These are phyloP conservation scores for pig (Sus scrofa) DNA, from an alignment of 2,113 vertebrate species.

Conservation along the genomic window DNA sequence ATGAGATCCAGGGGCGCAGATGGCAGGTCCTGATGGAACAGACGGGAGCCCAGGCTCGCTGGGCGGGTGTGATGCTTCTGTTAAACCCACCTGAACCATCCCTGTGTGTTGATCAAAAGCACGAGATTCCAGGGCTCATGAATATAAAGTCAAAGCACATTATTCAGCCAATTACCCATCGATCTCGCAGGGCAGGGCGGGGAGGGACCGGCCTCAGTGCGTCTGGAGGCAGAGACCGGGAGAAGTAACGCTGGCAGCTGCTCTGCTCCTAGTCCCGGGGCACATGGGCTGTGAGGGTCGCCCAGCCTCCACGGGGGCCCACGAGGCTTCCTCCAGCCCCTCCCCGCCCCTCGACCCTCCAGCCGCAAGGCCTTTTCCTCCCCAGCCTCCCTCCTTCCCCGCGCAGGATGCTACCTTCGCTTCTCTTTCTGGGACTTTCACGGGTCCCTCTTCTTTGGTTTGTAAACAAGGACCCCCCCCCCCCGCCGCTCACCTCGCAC, in stretches of 20 bases:
- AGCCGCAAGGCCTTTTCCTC: fast-evolving
- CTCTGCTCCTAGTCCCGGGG: fast-evolving
- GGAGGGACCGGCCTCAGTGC: fast-evolving
- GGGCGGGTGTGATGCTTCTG: fast-evolving
- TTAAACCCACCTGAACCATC: background rate
- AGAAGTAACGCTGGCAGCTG: fast-evolving
- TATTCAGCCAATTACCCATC: fast-evolving
- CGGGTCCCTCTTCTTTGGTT: background rate
- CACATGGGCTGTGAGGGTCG: fast-evolving
- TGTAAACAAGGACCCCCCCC: too few relatives aligned
- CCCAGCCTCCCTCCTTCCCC: fast-evolving
- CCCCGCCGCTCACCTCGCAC: too few relatives aligned
- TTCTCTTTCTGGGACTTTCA: background rate
- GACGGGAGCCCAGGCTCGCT: background rate
- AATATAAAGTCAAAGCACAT: fast-evolving
- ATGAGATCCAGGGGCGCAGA: background rate
- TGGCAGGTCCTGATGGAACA: background rate
- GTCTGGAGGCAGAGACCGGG: background rate
- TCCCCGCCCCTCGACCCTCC: fast-evolving
- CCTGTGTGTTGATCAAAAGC: background rate
- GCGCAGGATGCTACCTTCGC: background rate
- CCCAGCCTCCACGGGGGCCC: background rate
- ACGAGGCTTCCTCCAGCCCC: fast-evolving
- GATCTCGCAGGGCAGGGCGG: fast-evolving
- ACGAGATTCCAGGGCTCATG: fast-evolving